Evolutionary conservation across 2,113 vertebrate genomes (phyloP).

Genomic region (Thomomys bottae): DNA sequence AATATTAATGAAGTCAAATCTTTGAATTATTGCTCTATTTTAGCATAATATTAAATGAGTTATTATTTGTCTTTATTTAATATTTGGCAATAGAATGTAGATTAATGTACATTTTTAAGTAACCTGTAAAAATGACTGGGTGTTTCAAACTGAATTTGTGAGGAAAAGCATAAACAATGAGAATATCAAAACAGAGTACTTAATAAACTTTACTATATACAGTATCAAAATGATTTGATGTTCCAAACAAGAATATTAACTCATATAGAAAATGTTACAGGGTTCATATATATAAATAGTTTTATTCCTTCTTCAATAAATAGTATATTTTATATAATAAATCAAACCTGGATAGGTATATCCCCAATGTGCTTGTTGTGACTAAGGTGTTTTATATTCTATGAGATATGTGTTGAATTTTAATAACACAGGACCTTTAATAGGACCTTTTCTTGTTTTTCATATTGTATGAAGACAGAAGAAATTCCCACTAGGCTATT

Average conservation of each 20-base stretch:
- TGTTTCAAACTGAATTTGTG: neutral
- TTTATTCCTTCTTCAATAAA: neutral
- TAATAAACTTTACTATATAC: neutral
- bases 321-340: neutral
- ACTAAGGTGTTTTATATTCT: neutral
- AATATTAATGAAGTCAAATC: neutral
- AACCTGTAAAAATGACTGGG: neutral
- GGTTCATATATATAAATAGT: neutral
- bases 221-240: neutral
- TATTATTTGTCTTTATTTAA: neutral
- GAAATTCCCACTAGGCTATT: neutral
- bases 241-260: neutral
- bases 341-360: neutral
- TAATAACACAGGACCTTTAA: neutral
- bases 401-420: neutral
- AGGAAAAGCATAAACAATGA: neutral
- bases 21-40: too few relatives aligned
- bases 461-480: neutral
- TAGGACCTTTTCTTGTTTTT: neutral
- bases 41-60: neutral
- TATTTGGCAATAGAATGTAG: neutral
- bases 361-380: neutral
- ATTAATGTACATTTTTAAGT: neutral
- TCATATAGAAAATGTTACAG: neutral
- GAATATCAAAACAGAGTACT: neutral